Evolutionary conservation across 53 echinoderm and acorn worm species (phyloP), one percentile per base, ranked within the genome.

Genomic region (Mesocentrotus franciscanus): DNA sequence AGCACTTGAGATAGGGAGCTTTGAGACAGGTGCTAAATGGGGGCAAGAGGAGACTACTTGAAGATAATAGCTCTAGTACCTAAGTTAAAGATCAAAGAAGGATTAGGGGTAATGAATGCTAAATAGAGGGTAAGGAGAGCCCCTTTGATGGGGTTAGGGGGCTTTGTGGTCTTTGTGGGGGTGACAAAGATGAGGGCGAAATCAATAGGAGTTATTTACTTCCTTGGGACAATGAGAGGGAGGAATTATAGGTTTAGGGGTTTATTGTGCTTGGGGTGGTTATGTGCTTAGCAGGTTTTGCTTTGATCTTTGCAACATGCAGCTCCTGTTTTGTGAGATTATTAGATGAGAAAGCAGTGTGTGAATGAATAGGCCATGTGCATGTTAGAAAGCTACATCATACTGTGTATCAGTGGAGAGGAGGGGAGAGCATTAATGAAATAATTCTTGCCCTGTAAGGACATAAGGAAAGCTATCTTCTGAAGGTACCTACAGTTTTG

Each of bases 201-300:
- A 93, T 93, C 93, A 93, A 93, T 93, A 93, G 93, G 72, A 14
- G 13, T 74, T 93, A 72, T 39, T 93, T 93, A 93, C 93, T 93
- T 68, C 90, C 92, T 92, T 34, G 18, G 60, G 92, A 61, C 92
- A 61, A 61, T 17, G 13, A 61, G 17, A 18, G 24, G 39, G 39
- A 64, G 92, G 92, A 26, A 58, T 90, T 90, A 58, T 90, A 5
- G 81, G 90, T 61, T 60, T 60, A 61, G 30, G 60, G 60, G 90
- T 61, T 57, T 90, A 60, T 61, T 60, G 61, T 90, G 61, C 15
- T 90, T 90, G 12, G 39, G 58, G 26, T 60, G 59, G 90, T 90
- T 60, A 30, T 60, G 59, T 90, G 59, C 90, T 81, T 81, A 42
- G 33, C 49, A 85, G 90, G 29, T 9, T 61, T 58, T 90, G 5